phyloP scores from a whole-genome alignment of 2,888 invertebrate species.

The Eugnorisma glareosa region DNA sequence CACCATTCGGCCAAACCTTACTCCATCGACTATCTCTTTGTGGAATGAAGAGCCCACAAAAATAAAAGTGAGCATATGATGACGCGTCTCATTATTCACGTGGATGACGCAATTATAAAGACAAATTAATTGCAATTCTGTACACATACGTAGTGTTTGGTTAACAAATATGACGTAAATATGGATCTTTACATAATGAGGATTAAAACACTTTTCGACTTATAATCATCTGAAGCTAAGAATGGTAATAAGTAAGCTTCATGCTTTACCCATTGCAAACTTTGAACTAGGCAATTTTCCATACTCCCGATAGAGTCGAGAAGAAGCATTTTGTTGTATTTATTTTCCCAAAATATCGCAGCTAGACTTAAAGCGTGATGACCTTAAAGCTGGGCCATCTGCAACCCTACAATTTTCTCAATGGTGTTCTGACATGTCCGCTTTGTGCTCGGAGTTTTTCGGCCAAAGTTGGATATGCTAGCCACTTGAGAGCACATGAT shows the following conservation, averaged over 20 bases:
- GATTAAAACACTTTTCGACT: neutral
- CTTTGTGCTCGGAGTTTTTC: too few species aligned
- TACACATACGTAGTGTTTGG: neutral
- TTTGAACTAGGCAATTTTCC: neutral
- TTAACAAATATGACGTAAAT: slow-evolving; percentile 2
- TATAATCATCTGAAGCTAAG: neutral
- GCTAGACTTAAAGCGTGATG: too few species aligned
- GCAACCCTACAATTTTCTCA: too few species aligned
- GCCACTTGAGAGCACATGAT: too few species aligned
- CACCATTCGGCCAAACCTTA: neutral
- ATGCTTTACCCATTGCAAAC: neutral
- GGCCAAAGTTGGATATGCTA: too few species aligned
- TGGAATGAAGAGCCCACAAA: neutral
- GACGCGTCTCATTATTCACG: neutral
- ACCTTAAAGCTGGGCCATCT: too few species aligned
- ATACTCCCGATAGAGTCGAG: neutral
- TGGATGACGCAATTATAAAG: neutral
- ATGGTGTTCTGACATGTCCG: too few species aligned
- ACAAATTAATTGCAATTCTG: neutral
- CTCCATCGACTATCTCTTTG: neutral
- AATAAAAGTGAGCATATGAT: neutral
- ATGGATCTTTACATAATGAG: neutral
- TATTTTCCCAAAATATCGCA: neutral
- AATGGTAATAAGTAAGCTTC: neutral
- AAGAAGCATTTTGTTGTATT: neutral